These are phyloP conservation scores for Parotia lawesii DNA, from an alignment of 2,113 vertebrate species.

Conservation along the genomic window DNA sequence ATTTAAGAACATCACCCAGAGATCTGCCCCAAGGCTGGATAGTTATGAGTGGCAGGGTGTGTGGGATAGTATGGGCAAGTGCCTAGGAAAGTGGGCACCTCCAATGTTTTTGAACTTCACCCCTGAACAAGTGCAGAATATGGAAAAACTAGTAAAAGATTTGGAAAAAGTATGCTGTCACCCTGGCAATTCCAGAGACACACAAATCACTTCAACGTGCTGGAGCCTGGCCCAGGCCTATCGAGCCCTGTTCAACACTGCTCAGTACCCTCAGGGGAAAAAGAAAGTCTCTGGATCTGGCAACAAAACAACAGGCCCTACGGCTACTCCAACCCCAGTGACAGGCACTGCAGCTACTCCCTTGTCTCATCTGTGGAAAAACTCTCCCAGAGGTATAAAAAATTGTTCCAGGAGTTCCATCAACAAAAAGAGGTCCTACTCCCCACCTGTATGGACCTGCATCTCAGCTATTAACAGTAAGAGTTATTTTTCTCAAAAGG, in stretches of 20 bases:
- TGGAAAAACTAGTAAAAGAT: background rate
- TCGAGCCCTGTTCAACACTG: background rate
- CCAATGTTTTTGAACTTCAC: background rate
- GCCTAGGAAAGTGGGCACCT: background rate
- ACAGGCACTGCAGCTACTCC: background rate
- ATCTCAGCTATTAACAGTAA: background rate
- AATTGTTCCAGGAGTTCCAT: background rate
- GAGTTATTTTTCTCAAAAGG: background rate
- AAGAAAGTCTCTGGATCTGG: background rate
- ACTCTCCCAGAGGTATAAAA: background rate
- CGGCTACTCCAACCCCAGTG: background rate
- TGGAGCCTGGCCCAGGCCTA: background rate
- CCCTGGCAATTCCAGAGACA: background rate
- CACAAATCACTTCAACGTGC: background rate
- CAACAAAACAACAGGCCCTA: background rate
- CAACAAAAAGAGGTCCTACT: background rate
- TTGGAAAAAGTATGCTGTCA: background rate
- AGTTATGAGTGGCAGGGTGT: background rate
- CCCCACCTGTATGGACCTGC: background rate
- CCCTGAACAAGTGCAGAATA: background rate
- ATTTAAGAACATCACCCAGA: background rate
- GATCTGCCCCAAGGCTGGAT: background rate
- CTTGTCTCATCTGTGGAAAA: background rate
- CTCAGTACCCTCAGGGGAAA: background rate
- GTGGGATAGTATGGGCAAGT: background rate